Percentiles rank a stretch among this genome's conserved stretches.
Conservation (phyloP, 2,888 invertebrate species). For the Euphydryas editha region DNA sequence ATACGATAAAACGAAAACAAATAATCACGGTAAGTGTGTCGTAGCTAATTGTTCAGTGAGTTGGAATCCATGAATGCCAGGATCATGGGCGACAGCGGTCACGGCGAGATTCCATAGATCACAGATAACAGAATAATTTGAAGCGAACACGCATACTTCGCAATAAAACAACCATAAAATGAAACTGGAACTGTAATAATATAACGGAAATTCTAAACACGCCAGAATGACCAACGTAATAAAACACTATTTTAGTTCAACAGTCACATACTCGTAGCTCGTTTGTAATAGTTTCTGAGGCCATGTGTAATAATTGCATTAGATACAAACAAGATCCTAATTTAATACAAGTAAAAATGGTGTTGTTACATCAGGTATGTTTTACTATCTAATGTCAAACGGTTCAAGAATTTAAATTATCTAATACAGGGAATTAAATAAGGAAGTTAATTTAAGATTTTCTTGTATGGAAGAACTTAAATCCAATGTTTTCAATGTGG, state of each 20-base stretch:
- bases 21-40: not conserved
- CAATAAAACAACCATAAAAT: slow-evolving; percentile 25
- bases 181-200: slow-evolving; percentile 8
- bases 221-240: slow-evolving; percentile 6
- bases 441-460: too few relatives aligned
- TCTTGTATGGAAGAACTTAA: too few relatives aligned
- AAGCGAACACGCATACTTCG: slow-evolving; percentile 14
- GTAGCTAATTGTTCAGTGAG: not conserved
- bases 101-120: slow-evolving; percentile 12
- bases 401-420: too few relatives aligned
- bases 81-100: slow-evolving; percentile 1
- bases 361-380: too few relatives aligned
- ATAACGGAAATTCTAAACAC: slow-evolving; percentile 18
- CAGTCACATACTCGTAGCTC: slow-evolving; percentile 1
- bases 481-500: too few relatives aligned
- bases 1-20: not conserved
- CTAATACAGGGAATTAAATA: too few relatives aligned
- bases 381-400: too few relatives aligned
- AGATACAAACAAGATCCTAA: not conserved
- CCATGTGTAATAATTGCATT: not conserved
- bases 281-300: slow-evolving; percentile 15
- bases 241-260: slow-evolving; percentile 20
- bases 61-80: slow-evolving; percentile 5
- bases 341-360: not conserved
- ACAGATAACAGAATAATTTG: slow-evolving; percentile 14